These are phyloP conservation scores for Shinisaurus crocodilurus DNA, from an alignment of 2,113 vertebrate genomes.

Conservation along the genomic window DNA sequence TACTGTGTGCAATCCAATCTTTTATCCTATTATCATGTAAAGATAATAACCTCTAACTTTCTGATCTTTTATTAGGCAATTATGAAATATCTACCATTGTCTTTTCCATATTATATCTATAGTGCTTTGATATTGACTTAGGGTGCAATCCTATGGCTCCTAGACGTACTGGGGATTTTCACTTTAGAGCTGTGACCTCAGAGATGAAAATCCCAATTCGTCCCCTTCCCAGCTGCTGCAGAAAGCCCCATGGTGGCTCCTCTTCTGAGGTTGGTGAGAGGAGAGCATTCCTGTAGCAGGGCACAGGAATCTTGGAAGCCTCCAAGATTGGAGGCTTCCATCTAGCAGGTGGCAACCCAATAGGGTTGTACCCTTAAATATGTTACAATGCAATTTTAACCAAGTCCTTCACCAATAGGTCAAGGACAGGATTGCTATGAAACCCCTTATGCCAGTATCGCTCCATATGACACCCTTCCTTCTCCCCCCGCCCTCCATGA, in stretches of 20 bases:
- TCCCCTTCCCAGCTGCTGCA: no score
- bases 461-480: neutral
- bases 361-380: neutral
- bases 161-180: no score
- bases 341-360: no score
- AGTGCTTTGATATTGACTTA: conserved; percentile 30
- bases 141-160: no score
- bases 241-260: no score
- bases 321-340: no score
- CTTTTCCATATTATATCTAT: conserved; percentile 35
- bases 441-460: neutral
- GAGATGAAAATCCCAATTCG: no score
- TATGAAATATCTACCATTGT: conserved; percentile 44
- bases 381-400: conserved; percentile 22
- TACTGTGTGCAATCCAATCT: conserved; percentile 35
- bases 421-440: neutral
- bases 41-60: conserved; percentile 49
- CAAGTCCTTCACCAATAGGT: neutral
- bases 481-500: no score
- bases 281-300: no score
- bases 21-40: conserved; percentile 49
- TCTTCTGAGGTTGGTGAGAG: no score
- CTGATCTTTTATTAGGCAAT: conserved; percentile 31
- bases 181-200: no score
- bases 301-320: no score